These are phyloP conservation scores for Noctua janthe DNA, from an alignment of 2,888 invertebrate genomes.

Conservation along the genomic window DNA sequence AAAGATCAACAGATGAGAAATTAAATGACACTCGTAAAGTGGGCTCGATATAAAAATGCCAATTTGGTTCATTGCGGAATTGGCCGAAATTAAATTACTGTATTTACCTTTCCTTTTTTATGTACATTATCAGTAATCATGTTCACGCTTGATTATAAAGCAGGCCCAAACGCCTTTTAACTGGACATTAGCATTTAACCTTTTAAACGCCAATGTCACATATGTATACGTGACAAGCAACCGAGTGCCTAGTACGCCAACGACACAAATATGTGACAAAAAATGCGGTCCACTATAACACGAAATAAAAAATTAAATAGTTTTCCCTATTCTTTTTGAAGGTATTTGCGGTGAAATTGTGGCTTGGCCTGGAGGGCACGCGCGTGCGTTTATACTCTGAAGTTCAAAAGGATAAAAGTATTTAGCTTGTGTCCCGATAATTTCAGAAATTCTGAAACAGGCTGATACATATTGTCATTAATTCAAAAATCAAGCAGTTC, in stretches of 20 bases:
- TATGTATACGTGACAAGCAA: too few species aligned
- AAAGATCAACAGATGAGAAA: slow-evolving; percentile 61
- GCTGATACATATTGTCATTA: background rate
- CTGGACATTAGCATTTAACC: background rate
- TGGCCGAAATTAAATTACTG: slow-evolving; percentile 33
- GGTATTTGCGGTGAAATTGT: too few species aligned
- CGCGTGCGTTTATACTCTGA: too few species aligned
- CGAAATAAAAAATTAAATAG: too few species aligned
- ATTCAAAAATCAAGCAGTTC: background rate
- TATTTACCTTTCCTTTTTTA: slow-evolving; percentile 14
- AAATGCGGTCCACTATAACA: too few species aligned
- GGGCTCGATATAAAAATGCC: slow-evolving; percentile 36
- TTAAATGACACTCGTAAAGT: slow-evolving; percentile 54
- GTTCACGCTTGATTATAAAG: slow-evolving; percentile 1
- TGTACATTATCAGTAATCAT: slow-evolving; percentile 24
- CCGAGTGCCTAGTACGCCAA: too few species aligned
- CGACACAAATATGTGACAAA: too few species aligned
- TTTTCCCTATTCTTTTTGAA: too few species aligned
- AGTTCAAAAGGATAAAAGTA: background rate
- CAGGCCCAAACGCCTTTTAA: slow-evolving; percentile 3
- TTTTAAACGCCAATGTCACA: too few species aligned
- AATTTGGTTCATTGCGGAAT: slow-evolving; percentile 15
- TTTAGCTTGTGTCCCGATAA: background rate
- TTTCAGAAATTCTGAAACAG: background rate
- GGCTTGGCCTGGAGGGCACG: too few species aligned